Percentiles rank a stretch among this genome's conserved stretches.
These are phyloP conservation scores for Orgyia antiqua DNA, from an alignment of 2,888 invertebrate species.

Conservation along the genomic window DNA sequence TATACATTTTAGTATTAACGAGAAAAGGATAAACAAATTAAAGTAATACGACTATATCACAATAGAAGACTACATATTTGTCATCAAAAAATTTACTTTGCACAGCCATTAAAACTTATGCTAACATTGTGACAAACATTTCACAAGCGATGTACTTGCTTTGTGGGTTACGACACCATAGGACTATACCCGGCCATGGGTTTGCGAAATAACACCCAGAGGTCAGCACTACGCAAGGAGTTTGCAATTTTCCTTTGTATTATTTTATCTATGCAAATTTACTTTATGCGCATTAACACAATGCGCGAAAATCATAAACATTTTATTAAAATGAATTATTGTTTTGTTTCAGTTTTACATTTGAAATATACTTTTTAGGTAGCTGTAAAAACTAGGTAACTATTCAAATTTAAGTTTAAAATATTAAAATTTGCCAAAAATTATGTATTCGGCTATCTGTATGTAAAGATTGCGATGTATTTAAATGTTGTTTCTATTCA, in stretches of 20 bases:
- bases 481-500: too few relatives aligned
- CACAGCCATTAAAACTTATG: constrained; percentile 9
- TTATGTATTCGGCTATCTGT: too few relatives aligned
- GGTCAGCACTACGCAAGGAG: constrained; percentile 41
- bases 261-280: constrained; percentile 41
- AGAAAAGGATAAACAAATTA: too few relatives aligned
- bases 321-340: not conserved
- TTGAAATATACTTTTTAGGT: too few relatives aligned
- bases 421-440: too few relatives aligned
- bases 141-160: constrained; percentile 28
- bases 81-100: constrained; percentile 3
- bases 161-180: constrained; percentile 44
- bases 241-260: constrained; percentile 43
- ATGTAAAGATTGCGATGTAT: too few relatives aligned
- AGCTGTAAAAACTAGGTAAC: too few relatives aligned
- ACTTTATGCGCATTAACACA: not conserved
- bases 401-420: too few relatives aligned
- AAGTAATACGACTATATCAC: too few relatives aligned
- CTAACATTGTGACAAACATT: constrained; percentile 45
- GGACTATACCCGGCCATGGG: constrained; percentile 37
- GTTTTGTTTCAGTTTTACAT: too few relatives aligned
- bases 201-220: constrained; percentile 47
- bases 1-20: too few relatives aligned
- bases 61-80: constrained; percentile 2
- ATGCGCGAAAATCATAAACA: constrained; percentile 7